Evolutionary conservation across 1,140 invertebrate genomes (phyloP).

Genomic region (Thaumatotibia leucotreta): DNA sequence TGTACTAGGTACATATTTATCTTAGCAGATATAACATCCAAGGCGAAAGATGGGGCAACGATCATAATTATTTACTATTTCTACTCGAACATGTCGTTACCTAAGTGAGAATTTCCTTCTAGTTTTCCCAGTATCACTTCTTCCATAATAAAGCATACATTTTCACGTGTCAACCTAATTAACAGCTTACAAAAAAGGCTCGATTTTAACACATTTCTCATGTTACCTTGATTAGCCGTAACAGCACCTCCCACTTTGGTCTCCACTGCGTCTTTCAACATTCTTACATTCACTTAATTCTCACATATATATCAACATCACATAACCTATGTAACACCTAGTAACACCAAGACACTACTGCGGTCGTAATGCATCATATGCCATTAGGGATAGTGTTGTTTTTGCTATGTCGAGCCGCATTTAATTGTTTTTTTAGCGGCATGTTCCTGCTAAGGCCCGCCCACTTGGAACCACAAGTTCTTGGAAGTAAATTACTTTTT

Average conservation of each 20-base stretch:
- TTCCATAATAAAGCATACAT: neutral
- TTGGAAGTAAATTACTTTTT: slow-evolving; percentile 9
- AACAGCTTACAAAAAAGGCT: neutral
- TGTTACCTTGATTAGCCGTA: neutral
- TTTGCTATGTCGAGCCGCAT: neutral
- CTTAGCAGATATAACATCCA: too few relatives aligned
- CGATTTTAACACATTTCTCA: neutral
- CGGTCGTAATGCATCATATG: neutral
- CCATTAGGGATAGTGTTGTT: neutral
- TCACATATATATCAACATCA: neutral
- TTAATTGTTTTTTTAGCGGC: neutral
- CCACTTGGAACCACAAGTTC: neutral
- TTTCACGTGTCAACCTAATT: neutral
- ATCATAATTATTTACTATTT: too few relatives aligned
- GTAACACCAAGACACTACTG: neutral
- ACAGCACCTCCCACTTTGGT: neutral
- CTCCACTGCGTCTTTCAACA: neutral
- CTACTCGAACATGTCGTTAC: too few relatives aligned
- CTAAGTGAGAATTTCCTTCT: neutral
- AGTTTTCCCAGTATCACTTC: neutral
- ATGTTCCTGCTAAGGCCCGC: slow-evolving; percentile 6
- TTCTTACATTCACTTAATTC: neutral
- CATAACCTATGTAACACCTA: neutral
- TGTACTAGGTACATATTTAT: too few relatives aligned
- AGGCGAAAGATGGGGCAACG: too few relatives aligned